These are phyloP conservation scores for Peribatodes rhomboidaria DNA, from an alignment of 2,888 invertebrate species.

Conservation along the genomic window DNA sequence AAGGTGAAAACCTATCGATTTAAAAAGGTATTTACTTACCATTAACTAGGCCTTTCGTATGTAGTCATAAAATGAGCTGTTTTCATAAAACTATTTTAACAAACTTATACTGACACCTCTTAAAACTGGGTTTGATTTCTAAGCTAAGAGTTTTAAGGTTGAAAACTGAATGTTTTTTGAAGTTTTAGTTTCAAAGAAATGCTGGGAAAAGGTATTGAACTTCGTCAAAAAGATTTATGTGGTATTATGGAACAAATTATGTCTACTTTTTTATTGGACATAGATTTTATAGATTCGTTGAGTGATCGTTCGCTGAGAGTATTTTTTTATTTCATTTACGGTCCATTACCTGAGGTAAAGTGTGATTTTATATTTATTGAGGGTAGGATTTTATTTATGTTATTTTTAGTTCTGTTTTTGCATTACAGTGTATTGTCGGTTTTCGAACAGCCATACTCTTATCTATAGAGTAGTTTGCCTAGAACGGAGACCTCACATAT, in stretches of 20 bases:
- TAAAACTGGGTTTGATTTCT: slow-evolving; percentile 9
- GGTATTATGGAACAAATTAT: slow-evolving; percentile 60
- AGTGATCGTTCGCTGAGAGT: slow-evolving; percentile 44
- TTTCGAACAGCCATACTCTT: too few species aligned
- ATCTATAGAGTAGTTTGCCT: too few species aligned
- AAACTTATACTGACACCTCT: slow-evolving; percentile 18
- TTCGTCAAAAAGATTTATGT: slow-evolving; percentile 68
- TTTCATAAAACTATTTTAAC: slow-evolving; percentile 69
- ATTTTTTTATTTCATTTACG: slow-evolving; percentile 44
- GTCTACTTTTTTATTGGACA: slow-evolving; percentile 56
- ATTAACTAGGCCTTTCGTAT: slow-evolving; percentile 63
- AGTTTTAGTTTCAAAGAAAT: slow-evolving; percentile 1
- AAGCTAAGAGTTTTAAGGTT: slow-evolving; percentile 16
- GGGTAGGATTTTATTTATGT: slow-evolving; percentile 25
- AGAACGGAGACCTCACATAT: too few species aligned
- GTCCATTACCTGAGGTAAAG: slow-evolving; percentile 44
- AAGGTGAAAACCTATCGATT: slow-evolving; percentile 36
- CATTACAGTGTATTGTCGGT: neutral
- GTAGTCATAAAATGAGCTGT: slow-evolving; percentile 65
- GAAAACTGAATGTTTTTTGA: slow-evolving; percentile 19
- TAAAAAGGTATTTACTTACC: slow-evolving; percentile 49
- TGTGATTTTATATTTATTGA: slow-evolving; percentile 47
- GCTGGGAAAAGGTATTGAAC: slow-evolving; percentile 44
- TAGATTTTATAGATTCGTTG: slow-evolving; percentile 50
- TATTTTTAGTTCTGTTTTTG: neutral